Conservation (phyloP, 2,113 vertebrate genomes). For the Steatornis caripensis region DNA sequence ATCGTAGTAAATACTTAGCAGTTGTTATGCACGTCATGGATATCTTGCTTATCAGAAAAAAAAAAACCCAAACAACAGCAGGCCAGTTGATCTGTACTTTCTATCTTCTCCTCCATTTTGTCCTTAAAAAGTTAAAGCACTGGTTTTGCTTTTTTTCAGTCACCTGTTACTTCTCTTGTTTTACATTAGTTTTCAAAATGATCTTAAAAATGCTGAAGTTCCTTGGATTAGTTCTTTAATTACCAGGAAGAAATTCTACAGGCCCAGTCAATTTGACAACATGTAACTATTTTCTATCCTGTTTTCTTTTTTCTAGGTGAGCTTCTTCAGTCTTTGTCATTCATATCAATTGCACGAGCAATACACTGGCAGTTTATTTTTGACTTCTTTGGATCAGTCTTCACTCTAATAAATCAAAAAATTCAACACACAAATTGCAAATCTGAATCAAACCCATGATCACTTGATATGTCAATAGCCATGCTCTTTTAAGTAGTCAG, state of each 20-base stretch:
- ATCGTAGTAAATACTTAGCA: background rate
- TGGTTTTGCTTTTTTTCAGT: background rate
- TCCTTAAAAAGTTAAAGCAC: background rate
- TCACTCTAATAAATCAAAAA: background rate
- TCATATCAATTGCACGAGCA: background rate
- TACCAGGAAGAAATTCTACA: background rate
- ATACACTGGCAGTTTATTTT: background rate
- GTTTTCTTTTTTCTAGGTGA: background rate
- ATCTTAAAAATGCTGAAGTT: background rate
- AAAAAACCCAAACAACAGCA: background rate
- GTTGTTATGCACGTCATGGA: background rate
- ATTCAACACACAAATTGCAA: background rate
- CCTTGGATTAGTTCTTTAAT: background rate
- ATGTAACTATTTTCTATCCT: background rate
- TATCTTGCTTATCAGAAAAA: background rate
- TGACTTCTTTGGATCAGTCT: background rate
- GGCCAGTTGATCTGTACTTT: background rate
- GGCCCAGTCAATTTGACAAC: background rate
- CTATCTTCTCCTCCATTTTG: background rate
- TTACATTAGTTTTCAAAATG: background rate
- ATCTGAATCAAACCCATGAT: background rate
- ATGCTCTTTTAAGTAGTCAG: background rate
- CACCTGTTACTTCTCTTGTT: background rate
- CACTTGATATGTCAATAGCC: background rate
- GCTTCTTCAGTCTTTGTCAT: background rate